These are phyloP conservation scores for Tretioscincus oriximinensis DNA, from an alignment of 2,113 vertebrate species.

Conservation along the genomic window DNA sequence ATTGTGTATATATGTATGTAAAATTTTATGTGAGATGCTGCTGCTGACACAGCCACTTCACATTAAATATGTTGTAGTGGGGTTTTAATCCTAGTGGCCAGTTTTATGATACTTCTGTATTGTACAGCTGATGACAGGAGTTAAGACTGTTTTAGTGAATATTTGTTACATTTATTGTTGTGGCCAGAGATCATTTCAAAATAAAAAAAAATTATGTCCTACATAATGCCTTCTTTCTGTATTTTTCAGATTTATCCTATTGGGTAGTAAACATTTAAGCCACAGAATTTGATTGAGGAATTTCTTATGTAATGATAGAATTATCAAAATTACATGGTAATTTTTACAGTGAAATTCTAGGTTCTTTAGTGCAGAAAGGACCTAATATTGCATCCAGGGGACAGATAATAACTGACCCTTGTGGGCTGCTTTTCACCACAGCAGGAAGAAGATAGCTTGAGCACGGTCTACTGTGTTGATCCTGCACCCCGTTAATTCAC, in stretches of 20 bases:
- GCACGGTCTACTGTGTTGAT: too few relatives aligned
- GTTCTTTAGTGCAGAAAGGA: too few relatives aligned
- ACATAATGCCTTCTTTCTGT: slow-evolving; percentile 68
- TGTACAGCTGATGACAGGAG: slow-evolving; percentile 93
- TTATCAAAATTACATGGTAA: background rate
- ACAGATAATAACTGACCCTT: too few relatives aligned
- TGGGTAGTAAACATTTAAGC: background rate
- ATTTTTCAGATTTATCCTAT: slow-evolving; percentile 46
- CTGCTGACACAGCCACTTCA: slow-evolving; percentile 82
- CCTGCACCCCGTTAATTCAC: too few relatives aligned
- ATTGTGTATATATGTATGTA: slow-evolving; percentile 90
- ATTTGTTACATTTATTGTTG: slow-evolving; percentile 99
- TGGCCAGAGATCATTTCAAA: slow-evolving; percentile 92
- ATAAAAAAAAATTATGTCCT: slow-evolving; percentile 84
- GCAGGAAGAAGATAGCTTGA: too few relatives aligned
- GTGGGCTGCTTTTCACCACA: too few relatives aligned
- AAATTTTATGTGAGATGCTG: slow-evolving; percentile 84
- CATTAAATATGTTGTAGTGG: slow-evolving; percentile 80
- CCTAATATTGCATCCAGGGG: too few relatives aligned
- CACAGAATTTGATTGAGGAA: slow-evolving; percentile 8
- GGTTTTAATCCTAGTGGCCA: slow-evolving; percentile 84
- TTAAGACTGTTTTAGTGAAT: slow-evolving; percentile 93
- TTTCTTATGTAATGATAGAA: background rate
- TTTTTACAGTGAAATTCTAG: background rate
- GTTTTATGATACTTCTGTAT: slow-evolving; percentile 96